Conservation (phyloP, 1,140 invertebrate genomes). For the Trichonephila clavata region DNA sequence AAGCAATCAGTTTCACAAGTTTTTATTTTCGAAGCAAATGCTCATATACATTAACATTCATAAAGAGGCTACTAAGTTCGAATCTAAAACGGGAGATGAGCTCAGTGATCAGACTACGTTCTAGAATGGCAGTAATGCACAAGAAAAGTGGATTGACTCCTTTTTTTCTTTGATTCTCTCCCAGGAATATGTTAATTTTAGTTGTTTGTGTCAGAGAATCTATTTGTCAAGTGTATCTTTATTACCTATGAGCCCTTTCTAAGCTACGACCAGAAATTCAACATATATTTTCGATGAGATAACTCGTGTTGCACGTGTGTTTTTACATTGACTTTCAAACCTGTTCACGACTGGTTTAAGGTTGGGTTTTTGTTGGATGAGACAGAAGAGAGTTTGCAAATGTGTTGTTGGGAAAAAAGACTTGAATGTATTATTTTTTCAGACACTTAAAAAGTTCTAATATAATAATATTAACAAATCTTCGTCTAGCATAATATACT, state of each 20-base stretch:
- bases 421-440: neutral
- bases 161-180: neutral
- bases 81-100: conserved; percentile 26
- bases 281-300: conserved; percentile 35
- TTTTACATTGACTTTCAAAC: neutral
- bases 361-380: neutral
- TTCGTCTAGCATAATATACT: too few relatives aligned
- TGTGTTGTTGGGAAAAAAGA: neutral
- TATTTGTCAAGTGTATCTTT: conserved; percentile 35
- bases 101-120: neutral
- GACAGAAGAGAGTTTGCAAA: neutral
- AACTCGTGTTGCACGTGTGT: neutral
- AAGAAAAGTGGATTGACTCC: conserved; percentile 27
- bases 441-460: neutral
- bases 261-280: neutral
- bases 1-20: too few relatives aligned
- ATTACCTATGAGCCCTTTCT: neutral
- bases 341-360: neutral
- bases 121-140: neutral
- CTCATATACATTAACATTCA: too few relatives aligned
- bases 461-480: too few relatives aligned
- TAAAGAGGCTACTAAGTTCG: neutral
- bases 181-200: conserved; percentile 37
- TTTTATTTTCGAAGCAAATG: too few relatives aligned
- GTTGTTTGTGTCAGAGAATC: neutral